A percentile compares a stretch with the other conserved stretches of the same genome.
These are phyloP conservation scores for Lasiurus borealis DNA, from an alignment of 2,113 vertebrate genomes.

Conservation along the genomic window DNA sequence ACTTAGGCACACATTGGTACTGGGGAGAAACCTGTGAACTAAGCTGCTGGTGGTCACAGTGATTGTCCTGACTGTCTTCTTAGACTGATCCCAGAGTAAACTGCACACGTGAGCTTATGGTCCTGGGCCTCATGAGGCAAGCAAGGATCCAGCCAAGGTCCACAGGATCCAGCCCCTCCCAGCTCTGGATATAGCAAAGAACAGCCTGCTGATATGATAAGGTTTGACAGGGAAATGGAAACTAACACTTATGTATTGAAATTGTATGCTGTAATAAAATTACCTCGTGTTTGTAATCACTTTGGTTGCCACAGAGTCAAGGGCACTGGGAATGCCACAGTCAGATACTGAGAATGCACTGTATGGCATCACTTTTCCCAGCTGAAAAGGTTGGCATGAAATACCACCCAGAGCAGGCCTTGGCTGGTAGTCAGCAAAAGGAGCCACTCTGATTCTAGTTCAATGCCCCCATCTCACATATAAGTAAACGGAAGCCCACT, in stretches of 20 bases:
- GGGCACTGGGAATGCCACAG: background rate
- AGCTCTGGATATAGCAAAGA: background rate
- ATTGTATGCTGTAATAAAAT: background rate
- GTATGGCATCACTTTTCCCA: accelerated
- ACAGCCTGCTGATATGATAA: background rate
- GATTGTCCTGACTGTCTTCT: background rate
- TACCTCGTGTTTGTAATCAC: background rate
- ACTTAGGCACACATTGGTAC: background rate
- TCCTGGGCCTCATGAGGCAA: background rate
- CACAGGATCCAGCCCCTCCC: background rate
- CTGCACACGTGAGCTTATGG: background rate
- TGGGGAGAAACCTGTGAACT: too few species aligned
- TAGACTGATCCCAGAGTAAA: background rate
- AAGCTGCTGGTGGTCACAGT: background rate
- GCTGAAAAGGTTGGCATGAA: background rate
- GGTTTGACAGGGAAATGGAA: slow-evolving; percentile 49
- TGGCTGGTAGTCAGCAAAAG: accelerated
- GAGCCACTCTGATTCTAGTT: background rate
- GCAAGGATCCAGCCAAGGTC: background rate
- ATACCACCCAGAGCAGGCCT: accelerated
- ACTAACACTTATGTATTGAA: background rate
- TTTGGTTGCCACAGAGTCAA: background rate
- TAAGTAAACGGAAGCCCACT: background rate
- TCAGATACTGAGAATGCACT: background rate
- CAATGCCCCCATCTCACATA: background rate